Conservation (phyloP, 2,888 invertebrate genomes). For the Erebia ligea region DNA sequence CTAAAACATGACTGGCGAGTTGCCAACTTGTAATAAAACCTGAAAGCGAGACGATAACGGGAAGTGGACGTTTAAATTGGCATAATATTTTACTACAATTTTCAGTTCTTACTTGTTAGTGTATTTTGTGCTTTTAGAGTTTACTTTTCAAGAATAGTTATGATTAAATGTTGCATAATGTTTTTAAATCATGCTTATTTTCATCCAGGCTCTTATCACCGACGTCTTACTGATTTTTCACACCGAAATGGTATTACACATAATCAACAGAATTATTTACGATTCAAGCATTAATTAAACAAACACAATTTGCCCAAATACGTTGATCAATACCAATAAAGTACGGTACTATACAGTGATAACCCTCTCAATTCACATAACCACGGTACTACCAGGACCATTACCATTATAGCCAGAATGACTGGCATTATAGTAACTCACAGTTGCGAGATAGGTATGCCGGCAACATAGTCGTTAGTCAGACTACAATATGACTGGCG, state of each 20-base stretch:
- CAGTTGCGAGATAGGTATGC: constrained; percentile 41
- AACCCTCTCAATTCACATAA: constrained; percentile 16
- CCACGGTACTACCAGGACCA: constrained; percentile 19
- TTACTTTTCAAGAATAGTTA: not conserved
- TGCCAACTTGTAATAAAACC: constrained; percentile 43
- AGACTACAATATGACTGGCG: constrained; percentile 43
- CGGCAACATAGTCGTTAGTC: constrained; percentile 42
- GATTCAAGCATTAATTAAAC: not conserved
- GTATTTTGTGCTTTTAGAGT: not conserved
- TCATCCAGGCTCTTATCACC: not conserved
- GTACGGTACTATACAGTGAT: constrained; percentile 8
- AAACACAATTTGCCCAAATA: constrained; percentile 2
- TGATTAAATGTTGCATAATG: not conserved
- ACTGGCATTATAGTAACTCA: constrained; percentile 30
- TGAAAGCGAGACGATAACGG: constrained; percentile 43
- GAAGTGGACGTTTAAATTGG: constrained; percentile 41
- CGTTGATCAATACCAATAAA: constrained; percentile 11
- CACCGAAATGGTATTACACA: no score
- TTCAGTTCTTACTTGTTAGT: constrained; percentile 1
- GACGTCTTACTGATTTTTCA: not conserved
- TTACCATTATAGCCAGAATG: constrained; percentile 27
- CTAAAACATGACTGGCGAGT: constrained; percentile 42
- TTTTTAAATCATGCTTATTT: not conserved
- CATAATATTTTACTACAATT: constrained; percentile 29
- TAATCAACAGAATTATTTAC: no score